Evolutionary conservation across 2,113 vertebrate species (phyloP), one percentile per base, ranked within the genome.

Genomic region (Lophotis ruficrista): DNA sequence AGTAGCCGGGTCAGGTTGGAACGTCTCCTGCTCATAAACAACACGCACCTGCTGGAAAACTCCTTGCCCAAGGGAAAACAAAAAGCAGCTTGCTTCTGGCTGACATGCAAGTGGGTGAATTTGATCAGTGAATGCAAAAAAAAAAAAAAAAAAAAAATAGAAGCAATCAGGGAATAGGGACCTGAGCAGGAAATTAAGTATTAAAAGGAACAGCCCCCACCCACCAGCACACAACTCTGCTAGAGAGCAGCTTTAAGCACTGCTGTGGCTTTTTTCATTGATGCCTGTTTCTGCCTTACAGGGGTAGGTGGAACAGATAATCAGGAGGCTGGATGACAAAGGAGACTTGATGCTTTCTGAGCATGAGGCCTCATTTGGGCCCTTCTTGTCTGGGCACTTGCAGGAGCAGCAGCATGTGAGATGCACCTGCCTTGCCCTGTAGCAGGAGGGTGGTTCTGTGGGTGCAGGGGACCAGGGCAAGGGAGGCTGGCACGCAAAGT

Each of bases 311-410:
- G 33, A 87, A 22, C 20, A 62, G 31, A 71, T 91, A 15, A 71
- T 62, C 8, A 41, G 53, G 68, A 88, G 24, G 27, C 9, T 64
- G 35, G 25, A 60, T 21, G 33, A 24, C 7, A 25, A 50, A 65
- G 31, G 14, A 53, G 35, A 9, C 4, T 15, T 41, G 16, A 4
- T 87, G 5, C n/a, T 84, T 71, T 58, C 16, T 71, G 60, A 75
- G 28, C 0, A 4, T 30, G 18, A 54, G 28, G 43, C 6, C 15
- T 69, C 19, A 2, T 33, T 51, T 31, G 11, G 10, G 23, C 1
- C 12, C 1, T 6, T 76, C 12, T 73, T 58, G 12, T 28, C 9
- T 3, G 10, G 12, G 33, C 1, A 5, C 35, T 76, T 68, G 23
- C 0, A 8, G 6, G 7, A 66, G 35, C 19, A 71, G 37, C 43